phyloP scores from a whole-genome alignment of 2,888 invertebrate species.

The Odiellus spinosus region DNA sequence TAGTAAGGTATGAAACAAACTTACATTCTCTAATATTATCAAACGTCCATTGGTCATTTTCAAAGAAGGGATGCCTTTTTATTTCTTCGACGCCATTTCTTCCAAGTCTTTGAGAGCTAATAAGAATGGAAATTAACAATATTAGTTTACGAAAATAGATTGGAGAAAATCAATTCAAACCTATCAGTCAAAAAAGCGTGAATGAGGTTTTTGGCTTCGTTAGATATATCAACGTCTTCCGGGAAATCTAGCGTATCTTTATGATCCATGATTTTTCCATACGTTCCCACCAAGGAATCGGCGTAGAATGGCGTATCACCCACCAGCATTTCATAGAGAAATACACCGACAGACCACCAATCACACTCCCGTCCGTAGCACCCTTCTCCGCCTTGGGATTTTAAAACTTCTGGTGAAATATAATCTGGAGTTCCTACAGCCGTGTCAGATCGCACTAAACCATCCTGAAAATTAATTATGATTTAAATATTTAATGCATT shows the following conservation, averaged over 20 bases:
- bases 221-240: constrained; percentile 74
- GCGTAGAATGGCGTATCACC: constrained; percentile 98
- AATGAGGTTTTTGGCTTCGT: constrained; percentile 53
- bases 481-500: too few relatives aligned
- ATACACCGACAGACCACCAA: constrained; percentile 99
- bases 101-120: constrained; percentile 60
- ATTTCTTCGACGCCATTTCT: constrained; percentile 87
- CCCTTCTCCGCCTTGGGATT: constrained; percentile 66
- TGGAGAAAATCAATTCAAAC: constrained; percentile 22
- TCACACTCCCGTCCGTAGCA: constrained; percentile 74
- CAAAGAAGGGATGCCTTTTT: constrained; percentile 83
- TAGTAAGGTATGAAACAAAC: constrained; percentile 18
- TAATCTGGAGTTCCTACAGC: constrained; percentile 99
- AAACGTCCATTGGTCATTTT: constrained; percentile 95
- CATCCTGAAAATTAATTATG: constrained; percentile 43
- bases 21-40: constrained; percentile 77
- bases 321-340: constrained; percentile 95
- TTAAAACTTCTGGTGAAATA: constrained; percentile 94
- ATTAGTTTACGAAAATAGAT: not conserved
- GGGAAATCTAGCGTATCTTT: constrained; percentile 89
- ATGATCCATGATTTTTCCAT: constrained; percentile 98
- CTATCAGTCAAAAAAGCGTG: constrained; percentile 86
- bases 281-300: constrained; percentile 92
- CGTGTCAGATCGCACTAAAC: constrained; percentile 86
- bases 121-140: not conserved